phyloP scores from a whole-genome alignment of 2,888 invertebrate genomes.

The Phortica magna region DNA sequence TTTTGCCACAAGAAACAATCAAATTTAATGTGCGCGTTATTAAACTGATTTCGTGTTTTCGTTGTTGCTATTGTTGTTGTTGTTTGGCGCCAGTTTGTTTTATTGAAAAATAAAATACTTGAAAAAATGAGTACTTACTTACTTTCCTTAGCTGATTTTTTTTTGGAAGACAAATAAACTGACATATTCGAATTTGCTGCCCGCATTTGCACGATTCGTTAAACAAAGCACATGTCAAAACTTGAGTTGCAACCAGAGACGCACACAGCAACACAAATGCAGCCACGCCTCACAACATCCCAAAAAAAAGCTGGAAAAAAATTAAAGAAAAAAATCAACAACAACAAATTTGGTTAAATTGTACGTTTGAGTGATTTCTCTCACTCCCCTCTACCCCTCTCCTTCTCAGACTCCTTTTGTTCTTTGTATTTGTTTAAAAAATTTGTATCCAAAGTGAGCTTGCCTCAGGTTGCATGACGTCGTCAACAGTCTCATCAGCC shows the following conservation, averaged over 20 bases:
- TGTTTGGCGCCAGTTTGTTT: constrained; percentile 45
- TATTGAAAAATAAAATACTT: constrained; percentile 68
- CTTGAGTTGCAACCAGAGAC: constrained; percentile 36
- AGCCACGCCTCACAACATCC: neutral
- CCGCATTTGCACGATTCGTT: constrained; percentile 79
- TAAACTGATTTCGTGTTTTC: constrained; percentile 23
- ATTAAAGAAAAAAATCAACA: constrained; percentile 27
- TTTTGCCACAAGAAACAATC: constrained; percentile 57
- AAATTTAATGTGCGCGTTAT: constrained; percentile 71
- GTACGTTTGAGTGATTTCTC: constrained; percentile 43
- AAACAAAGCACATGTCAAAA: constrained; percentile 77
- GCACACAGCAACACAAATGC: neutral
- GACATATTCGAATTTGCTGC: constrained; percentile 51
- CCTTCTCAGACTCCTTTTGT: constrained; percentile 50
- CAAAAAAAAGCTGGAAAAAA: constrained; percentile 33
- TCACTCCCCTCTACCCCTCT: neutral
- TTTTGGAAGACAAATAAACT: constrained; percentile 37
- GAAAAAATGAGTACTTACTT: neutral
- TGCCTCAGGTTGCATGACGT: constrained; percentile 45
- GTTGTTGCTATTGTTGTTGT: constrained; percentile 32
- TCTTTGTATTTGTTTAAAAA: constrained; percentile 68
- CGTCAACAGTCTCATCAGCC: neutral
- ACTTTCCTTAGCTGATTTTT: neutral
- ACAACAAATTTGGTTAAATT: constrained; percentile 41
- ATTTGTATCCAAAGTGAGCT: constrained; percentile 50